Evolutionary conservation across 2,797 vertebrate genomes (phyloP), one percentile per base, ranked within the genome.

Genomic region (Discoglossus pictus): DNA sequence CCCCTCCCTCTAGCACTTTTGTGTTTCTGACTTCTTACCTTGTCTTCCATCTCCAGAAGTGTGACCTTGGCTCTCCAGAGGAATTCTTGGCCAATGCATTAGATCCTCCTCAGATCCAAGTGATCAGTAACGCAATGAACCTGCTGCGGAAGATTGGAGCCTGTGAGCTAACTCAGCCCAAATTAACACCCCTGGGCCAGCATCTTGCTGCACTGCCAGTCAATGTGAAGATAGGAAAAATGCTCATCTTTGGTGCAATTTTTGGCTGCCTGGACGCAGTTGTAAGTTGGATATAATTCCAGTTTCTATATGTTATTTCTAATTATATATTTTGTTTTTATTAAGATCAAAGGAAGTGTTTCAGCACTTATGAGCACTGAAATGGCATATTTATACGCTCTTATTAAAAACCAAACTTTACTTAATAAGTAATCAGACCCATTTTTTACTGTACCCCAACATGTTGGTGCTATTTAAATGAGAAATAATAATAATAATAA

Each of bases 171-270:
- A 87, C 75, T 0, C 78, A 83, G 4, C 91, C 95, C 25, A 74
- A 72, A 42, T 89, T 99, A 73, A 99, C 97, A 20, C 92, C 97
- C 0, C 76, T 99, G 74, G 97, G 97, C 10, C 95, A 95, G 63
- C 97, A 99, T 79, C 92, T 99, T 43, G 96, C 96, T 12, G 88
- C 88, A 25, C 81, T 99, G 79, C 97, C 97, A 3, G 94, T 99
- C 79, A 96, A 97, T 6, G 96, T 97, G 53, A 98, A 97, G 84
- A 98, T 99, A 25, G 97, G 96, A 51, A 99, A 99, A 87, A 99
- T 99, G 96, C 95, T 99, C 35, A 93, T 99, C 79, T 99, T 97
- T 23, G 94, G 94, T 24, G 96, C 94, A 73, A 94, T 98, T 81
- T 92, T 98, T 75, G 93, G 95, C 74, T 98, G 95, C 74, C 88